Evolutionary conservation across 1,140 invertebrate genomes (phyloP).

Genomic region (Eufriesea mexicana): DNA sequence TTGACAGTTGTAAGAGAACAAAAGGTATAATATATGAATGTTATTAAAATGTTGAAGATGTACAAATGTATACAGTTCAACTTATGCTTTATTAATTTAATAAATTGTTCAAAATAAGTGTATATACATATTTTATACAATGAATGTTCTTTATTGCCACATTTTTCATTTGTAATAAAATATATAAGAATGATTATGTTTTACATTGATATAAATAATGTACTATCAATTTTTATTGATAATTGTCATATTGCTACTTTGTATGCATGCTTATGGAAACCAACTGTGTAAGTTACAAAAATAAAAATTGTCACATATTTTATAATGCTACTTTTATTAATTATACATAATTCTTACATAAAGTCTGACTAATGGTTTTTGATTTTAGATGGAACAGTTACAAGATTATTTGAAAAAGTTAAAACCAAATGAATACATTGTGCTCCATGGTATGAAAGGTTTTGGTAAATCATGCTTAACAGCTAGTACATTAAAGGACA

Average conservation of each 20-base stretch:
- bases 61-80: background rate
- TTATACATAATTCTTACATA: background rate
- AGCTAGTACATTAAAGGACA: slow-evolving; percentile 84
- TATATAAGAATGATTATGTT: background rate
- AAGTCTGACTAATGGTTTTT: background rate
- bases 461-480: slow-evolving; percentile 87
- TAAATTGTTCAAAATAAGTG: background rate
- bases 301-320: background rate
- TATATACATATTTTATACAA: too few relatives aligned
- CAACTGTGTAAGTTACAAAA: slow-evolving; percentile 55
- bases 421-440: slow-evolving; percentile 82
- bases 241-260: slow-evolving; percentile 31
- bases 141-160: too few relatives aligned
- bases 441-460: slow-evolving; percentile 87
- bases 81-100: background rate
- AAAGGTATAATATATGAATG: slow-evolving; percentile 64
- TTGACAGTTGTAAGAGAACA: slow-evolving; percentile 73
- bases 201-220: background rate
- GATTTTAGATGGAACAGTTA: slow-evolving; percentile 73
- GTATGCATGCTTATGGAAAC: slow-evolving; percentile 50
- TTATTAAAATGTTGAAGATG: background rate
- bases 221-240: slow-evolving; percentile 12
- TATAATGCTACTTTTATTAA: background rate
- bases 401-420: slow-evolving; percentile 67
- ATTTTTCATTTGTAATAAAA: background rate